Base-by-base conservation (phyloP, 2,888 invertebrate species). In the Ligdia adustata region DNA sequence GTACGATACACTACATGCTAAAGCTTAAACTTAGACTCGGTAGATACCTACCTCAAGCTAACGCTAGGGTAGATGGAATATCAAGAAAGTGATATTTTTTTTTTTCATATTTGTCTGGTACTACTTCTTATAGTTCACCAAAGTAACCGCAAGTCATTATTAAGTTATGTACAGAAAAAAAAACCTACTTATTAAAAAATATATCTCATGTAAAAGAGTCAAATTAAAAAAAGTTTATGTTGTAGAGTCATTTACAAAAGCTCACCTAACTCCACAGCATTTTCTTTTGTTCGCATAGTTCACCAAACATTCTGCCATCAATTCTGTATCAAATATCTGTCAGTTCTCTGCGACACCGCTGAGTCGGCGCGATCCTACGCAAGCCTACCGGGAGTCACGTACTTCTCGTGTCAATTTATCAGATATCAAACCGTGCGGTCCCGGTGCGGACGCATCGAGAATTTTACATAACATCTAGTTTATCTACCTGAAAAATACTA, bases 351-450 rank as follows among this genome's bases (percentile, higher is more conserved):
- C 60, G 64, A 63, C 59, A 57, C 49, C 49, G 64, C 65, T 62
- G 71, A 75, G 57, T 75, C 73, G 68, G 69, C 73, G 55, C 60
- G 66, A 62, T 60, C 60, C 62, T 47, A 54, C 57, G 14, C 18
- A 37, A 40, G 38, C 44, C 39, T 45, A 47, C 43, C 53, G 60
- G 64, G 66, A 64, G 76, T 79, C 82, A 82, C 82, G 81, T 79
- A 72, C 69, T 55, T 40, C 56, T 62, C 60, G 62, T 74, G 74
- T 77, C 81, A 77, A 80, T 79, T 80, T 80, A 80, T 80, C 79
- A 78, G 69, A 74, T 66, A 76, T 77, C 79, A 63, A 48, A 18
- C 51, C 47, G 40, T 55, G 59, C 42, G 55, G 50, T 52, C 64
- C 64, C 65, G 55, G 54, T 64, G 68, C 57, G 69, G 66, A 60